Percentiles rank a stretch among this genome's conserved stretches.
Evolutionary conservation across 2,797 vertebrate species (phyloP).

Genomic region (Sciaenops ocellatus): DNA sequence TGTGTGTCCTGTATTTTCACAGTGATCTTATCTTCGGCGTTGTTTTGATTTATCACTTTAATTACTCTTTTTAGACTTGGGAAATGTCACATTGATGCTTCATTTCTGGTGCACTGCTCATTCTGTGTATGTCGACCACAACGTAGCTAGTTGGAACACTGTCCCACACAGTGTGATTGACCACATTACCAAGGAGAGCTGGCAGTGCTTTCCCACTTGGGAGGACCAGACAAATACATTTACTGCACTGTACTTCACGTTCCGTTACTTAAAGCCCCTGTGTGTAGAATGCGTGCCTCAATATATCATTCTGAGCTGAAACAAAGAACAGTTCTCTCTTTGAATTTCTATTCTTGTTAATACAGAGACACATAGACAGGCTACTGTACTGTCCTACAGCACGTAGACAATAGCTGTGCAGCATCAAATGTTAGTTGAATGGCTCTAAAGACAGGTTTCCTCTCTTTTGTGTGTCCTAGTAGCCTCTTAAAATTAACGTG

Average conservation of each 20-base stretch:
- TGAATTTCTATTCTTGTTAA: slow-evolving; percentile 36
- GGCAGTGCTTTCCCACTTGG: slow-evolving; percentile 55
- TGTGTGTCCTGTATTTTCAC: neutral
- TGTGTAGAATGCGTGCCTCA: slow-evolving; percentile 39
- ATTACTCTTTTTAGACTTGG: slow-evolving; percentile 13
- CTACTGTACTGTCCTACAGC: neutral
- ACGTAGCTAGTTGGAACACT: slow-evolving; percentile 28
- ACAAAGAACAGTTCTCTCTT: slow-evolving; percentile 38
- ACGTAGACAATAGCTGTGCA: neutral
- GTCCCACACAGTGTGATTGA: slow-evolving; percentile 53
- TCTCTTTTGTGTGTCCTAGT: neutral
- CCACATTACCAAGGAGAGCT: slow-evolving; percentile 62
- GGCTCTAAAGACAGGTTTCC: neutral
- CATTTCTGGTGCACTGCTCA: neutral
- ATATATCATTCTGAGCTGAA: slow-evolving; percentile 44
- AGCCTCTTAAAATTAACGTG: neutral
- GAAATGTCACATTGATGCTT: slow-evolving; percentile 23
- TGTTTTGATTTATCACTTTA: slow-evolving; percentile 7
- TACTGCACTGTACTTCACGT: slow-evolving; percentile 56
- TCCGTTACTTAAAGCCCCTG: slow-evolving; percentile 30
- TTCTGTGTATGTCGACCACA: slow-evolving; percentile 17
- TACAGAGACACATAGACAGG: slow-evolving; percentile 27
- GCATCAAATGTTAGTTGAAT: neutral
- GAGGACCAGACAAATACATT: slow-evolving; percentile 63
- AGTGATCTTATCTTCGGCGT: neutral